Evolutionary conservation across 2,113 vertebrate species (phyloP).

Genomic region (Ammodramus savannarum): DNA sequence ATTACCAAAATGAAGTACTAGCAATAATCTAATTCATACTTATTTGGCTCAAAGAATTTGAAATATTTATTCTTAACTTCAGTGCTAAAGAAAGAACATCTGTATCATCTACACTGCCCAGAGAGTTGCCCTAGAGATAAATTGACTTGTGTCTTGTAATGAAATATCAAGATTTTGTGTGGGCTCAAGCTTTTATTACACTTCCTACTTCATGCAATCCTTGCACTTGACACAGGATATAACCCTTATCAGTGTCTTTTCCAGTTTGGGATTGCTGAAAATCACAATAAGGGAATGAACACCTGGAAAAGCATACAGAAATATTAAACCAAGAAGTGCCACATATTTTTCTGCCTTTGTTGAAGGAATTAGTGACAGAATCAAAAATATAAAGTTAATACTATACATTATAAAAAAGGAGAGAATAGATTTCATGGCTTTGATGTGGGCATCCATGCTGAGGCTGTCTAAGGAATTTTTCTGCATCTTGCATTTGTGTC

Average conservation of each 20-base stretch:
- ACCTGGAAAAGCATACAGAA: background rate
- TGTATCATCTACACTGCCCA: too few relatives aligned
- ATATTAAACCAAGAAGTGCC: fast-evolving
- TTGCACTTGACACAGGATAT: background rate
- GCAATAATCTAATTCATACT: background rate
- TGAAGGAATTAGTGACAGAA: background rate
- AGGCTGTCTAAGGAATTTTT: background rate
- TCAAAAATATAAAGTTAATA: background rate
- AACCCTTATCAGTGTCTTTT: background rate
- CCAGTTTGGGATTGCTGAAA: constrained; percentile 1
- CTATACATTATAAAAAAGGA: background rate
- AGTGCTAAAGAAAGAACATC: fast-evolving
- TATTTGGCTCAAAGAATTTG: background rate
- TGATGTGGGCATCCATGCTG: background rate
- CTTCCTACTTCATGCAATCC: background rate
- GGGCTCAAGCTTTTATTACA: background rate
- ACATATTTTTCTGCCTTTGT: fast-evolving
- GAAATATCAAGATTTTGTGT: background rate
- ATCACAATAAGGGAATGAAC: background rate
- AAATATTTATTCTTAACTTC: background rate
- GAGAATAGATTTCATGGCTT: background rate
- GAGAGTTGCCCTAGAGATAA: background rate
- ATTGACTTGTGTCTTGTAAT: background rate
- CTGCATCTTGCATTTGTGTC: background rate
- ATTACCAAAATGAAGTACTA: background rate